These are phyloP conservation scores for Sebastes fasciatus DNA, from an alignment of 2,113 vertebrate genomes.

Conservation along the genomic window DNA sequence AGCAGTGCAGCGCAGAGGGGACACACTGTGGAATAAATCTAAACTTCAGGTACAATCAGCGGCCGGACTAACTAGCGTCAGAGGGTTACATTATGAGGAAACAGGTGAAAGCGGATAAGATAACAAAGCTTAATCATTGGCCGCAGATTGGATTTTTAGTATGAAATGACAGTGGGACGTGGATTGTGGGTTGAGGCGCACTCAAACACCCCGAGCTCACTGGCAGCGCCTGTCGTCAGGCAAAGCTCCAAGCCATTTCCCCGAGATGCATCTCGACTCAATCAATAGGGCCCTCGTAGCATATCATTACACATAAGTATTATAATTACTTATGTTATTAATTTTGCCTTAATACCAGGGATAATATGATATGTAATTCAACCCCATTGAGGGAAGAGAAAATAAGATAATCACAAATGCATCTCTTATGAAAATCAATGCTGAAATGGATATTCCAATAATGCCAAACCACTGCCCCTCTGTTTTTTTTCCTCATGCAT, in stretches of 20 bases:
- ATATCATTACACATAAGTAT: constrained; percentile 84
- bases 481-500: constrained; percentile 74
- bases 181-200: constrained; percentile 23
- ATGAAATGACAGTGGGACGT: constrained; percentile 30
- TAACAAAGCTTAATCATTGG: constrained; percentile 21
- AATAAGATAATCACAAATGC: constrained; percentile 85
- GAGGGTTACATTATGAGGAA: constrained; percentile 19
- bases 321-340: constrained; percentile 86
- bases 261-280: constrained; percentile 67
- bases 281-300: constrained; percentile 81
- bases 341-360: constrained; percentile 83
- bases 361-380: constrained; percentile 83
- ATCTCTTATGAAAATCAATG: constrained; percentile 85
- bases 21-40: constrained; percentile 1
- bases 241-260: constrained; percentile 70
- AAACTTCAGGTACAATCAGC: constrained; percentile 43
- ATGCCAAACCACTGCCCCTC: constrained; percentile 62
- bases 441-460: constrained; percentile 82
- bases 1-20: neutral
- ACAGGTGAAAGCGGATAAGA: constrained; percentile 28
- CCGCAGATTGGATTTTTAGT: constrained; percentile 43
- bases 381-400: constrained; percentile 78
- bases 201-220: neutral
- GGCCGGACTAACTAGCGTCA: neutral
- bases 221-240: constrained; percentile 65